These are phyloP conservation scores for Sitodiplosis mosellana DNA, from an alignment of 1,140 invertebrate genomes.

Conservation along the genomic window DNA sequence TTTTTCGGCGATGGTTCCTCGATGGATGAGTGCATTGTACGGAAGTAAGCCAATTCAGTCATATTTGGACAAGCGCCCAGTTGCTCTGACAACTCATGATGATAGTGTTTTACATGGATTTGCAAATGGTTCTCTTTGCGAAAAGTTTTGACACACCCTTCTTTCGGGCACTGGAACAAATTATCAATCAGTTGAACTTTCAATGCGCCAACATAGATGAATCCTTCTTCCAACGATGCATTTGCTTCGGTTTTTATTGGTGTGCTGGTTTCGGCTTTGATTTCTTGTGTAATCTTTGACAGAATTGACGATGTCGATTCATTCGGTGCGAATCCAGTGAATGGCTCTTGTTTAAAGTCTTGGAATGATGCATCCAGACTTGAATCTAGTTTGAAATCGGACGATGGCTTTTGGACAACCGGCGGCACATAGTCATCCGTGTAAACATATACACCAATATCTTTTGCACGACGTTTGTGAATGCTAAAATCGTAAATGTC, in stretches of 20 bases:
- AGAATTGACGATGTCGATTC: neutral
- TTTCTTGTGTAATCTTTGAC: slow-evolving; percentile 4
- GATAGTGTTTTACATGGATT: slow-evolving; percentile 86
- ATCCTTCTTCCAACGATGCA: slow-evolving; percentile 10
- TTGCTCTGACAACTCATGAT: slow-evolving; percentile 56
- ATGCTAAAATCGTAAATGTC: slow-evolving; percentile 41
- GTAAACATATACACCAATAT: slow-evolving; percentile 30
- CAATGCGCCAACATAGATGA: slow-evolving; percentile 41
- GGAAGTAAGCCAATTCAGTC: slow-evolving; percentile 60
- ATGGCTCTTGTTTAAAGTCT: neutral
- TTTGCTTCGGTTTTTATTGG: neutral
- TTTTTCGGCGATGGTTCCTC: slow-evolving; percentile 30
- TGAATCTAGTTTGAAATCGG: neutral
- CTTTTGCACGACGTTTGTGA: slow-evolving; percentile 31
- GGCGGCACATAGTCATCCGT: slow-evolving; percentile 21
- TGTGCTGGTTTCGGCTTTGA: slow-evolving; percentile 1
- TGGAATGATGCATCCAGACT: neutral
- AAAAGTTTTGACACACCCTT: slow-evolving; percentile 72
- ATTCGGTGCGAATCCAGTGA: neutral
- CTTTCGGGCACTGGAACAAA: slow-evolving; percentile 57
- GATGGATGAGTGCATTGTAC: slow-evolving; percentile 40
- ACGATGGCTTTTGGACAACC: neutral
- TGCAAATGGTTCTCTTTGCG: slow-evolving; percentile 72
- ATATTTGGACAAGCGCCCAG: slow-evolving; percentile 66
- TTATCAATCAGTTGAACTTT: slow-evolving; percentile 52